phyloP scores from a whole-genome alignment of 2,888 invertebrate species.

The Onchidella celtica region DNA sequence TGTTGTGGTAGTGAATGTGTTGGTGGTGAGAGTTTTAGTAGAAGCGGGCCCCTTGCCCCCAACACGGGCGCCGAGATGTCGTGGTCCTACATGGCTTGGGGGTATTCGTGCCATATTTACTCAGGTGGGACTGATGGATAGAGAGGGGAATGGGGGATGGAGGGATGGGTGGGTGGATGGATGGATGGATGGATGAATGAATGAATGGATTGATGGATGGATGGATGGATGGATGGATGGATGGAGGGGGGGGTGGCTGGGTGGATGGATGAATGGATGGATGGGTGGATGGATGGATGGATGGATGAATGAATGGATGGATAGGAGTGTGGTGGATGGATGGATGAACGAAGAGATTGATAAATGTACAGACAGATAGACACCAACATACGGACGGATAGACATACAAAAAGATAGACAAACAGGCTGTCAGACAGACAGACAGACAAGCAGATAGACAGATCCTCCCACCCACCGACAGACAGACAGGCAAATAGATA shows the following conservation, averaged over 20 bases:
- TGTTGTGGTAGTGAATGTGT: slow-evolving; percentile 25
- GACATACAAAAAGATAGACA: no score
- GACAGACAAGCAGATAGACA: no score
- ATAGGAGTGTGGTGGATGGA: slow-evolving; percentile 8
- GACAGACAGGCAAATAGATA: no score
- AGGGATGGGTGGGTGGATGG: not conserved
- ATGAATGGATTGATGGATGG: slow-evolving; percentile 15
- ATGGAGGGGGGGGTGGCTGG: not conserved
- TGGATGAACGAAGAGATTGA: slow-evolving; percentile 9
- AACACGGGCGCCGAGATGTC: not conserved
- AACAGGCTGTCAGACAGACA: no score
- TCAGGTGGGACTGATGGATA: not conserved
- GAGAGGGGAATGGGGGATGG: not conserved
- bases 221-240: slow-evolving; percentile 19
- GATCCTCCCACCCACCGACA: no score
- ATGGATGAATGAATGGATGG: slow-evolving; percentile 19
- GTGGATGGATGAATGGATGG: not conserved
- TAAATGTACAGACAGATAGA: not conserved
- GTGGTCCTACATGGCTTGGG: not conserved
- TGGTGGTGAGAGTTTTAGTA: slow-evolving; percentile 23
- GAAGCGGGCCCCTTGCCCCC: slow-evolving; percentile 16
- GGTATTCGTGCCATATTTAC: slow-evolving; percentile 7
- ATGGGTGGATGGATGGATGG: not conserved
- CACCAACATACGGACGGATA: not conserved
- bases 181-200: slow-evolving; percentile 19